phyloP scores from a whole-genome alignment of 2,888 invertebrate genomes.

The Scaeva pyrastri region DNA sequence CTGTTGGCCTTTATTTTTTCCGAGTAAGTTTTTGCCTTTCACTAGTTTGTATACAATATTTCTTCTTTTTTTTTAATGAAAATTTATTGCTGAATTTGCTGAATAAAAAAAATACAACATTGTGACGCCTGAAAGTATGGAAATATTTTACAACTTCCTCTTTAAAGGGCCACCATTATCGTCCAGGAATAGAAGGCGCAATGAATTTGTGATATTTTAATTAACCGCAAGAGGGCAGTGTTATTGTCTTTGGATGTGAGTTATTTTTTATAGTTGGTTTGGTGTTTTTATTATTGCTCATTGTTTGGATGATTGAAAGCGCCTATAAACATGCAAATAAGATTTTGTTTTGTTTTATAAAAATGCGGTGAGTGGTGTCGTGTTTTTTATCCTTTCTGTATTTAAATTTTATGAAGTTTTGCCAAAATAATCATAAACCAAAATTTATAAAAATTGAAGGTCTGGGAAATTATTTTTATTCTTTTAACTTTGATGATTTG shows the following conservation, averaged over 20 bases:
- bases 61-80: slow-evolving; percentile 41
- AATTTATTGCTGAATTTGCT: slow-evolving; percentile 58
- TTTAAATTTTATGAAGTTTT: slow-evolving; percentile 1
- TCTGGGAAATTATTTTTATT: too few species aligned
- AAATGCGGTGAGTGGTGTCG: background rate
- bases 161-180: background rate
- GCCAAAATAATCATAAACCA: too few species aligned
- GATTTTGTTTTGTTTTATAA: background rate
- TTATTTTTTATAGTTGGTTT: too few species aligned
- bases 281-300: background rate
- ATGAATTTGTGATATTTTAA: slow-evolving; percentile 48
- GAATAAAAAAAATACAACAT: slow-evolving; percentile 19
- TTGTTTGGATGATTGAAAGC: slow-evolving; percentile 44
- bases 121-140: slow-evolving; percentile 65
- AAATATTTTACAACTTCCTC: slow-evolving; percentile 41
- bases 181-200: too few species aligned
- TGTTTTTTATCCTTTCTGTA: background rate
- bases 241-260: slow-evolving; percentile 9
- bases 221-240: slow-evolving; percentile 27
- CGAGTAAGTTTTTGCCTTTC: background rate
- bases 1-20: slow-evolving; percentile 17
- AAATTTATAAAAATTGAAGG: too few species aligned
- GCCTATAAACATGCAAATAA: slow-evolving; percentile 69
- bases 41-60: slow-evolving; percentile 24
- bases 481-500: too few species aligned